phyloP scores from a whole-genome alignment of 2,113 vertebrate genomes.

The Rhinopomastus cyanomelas region DNA sequence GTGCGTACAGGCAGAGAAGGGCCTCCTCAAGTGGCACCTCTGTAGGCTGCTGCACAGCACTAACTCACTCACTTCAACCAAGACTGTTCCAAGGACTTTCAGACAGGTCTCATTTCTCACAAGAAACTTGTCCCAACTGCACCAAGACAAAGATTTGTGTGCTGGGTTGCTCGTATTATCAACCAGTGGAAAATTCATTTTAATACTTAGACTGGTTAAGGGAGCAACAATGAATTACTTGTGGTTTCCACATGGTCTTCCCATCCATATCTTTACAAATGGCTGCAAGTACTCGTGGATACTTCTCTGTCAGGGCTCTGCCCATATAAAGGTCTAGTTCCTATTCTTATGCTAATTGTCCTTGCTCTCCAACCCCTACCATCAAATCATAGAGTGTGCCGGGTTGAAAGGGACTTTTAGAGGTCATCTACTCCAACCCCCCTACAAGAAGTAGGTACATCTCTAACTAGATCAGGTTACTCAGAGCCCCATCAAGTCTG shows the following conservation, averaged over 20 bases:
- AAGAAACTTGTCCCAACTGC: neutral
- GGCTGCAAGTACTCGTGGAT: neutral
- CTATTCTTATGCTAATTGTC: neutral
- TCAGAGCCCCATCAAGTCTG: too few relatives aligned
- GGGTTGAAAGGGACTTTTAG: too few relatives aligned
- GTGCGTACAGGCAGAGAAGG: constrained; percentile 4
- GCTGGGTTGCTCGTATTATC: neutral
- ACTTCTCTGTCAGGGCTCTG: neutral
- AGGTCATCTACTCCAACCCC: too few relatives aligned
- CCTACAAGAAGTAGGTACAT: too few relatives aligned
- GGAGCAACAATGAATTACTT: too few relatives aligned
- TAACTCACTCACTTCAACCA: neutral
- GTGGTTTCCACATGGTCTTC: fast-evolving
- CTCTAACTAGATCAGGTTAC: too few relatives aligned
- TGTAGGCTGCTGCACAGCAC: neutral
- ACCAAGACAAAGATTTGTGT: neutral
- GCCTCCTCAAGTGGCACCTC: neutral
- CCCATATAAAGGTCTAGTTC: neutral
- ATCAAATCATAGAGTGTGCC: neutral
- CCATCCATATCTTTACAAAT: neutral
- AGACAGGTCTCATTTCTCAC: neutral
- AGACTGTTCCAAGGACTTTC: neutral
- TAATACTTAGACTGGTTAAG: fast-evolving
- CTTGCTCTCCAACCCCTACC: too few relatives aligned
- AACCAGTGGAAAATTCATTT: neutral